Evolutionary conservation across 2,113 vertebrate genomes (phyloP).

Genomic region (Albula goreensis): DNA sequence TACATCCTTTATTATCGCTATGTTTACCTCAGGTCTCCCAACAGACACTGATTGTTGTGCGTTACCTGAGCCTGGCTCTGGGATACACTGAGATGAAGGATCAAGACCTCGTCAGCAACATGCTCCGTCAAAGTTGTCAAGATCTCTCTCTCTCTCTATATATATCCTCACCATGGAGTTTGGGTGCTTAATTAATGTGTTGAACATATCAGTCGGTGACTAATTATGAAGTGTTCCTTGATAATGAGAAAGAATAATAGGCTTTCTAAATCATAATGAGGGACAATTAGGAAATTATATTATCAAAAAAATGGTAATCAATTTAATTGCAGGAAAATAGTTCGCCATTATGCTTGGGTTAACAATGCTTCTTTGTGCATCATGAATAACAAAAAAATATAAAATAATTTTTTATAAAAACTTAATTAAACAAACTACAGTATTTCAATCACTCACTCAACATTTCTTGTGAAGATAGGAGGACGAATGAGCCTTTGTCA

Average conservation of each 20-base stretch:
- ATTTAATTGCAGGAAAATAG: slow-evolving; percentile 34
- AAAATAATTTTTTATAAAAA: background rate
- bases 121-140: background rate
- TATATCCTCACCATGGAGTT: background rate
- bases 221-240: background rate
- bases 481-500: background rate
- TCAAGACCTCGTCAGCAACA: background rate
- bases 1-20: background rate
- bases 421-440: background rate
- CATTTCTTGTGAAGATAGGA: background rate
- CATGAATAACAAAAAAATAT: slow-evolving; percentile 15
- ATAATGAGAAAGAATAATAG: slow-evolving; percentile 47
- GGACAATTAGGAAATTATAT: background rate
- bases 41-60: no score
- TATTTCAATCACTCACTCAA: background rate
- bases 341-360: slow-evolving; percentile 33
- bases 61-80: no score
- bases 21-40: background rate
- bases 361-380: slow-evolving; percentile 13
- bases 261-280: slow-evolving; percentile 41
- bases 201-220: background rate
- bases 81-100: background rate
- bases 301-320: slow-evolving; percentile 25
- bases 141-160: background rate
- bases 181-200: background rate